phyloP scores from a whole-genome alignment of 2,888 invertebrate species.

The Ornithoptera priamus region DNA sequence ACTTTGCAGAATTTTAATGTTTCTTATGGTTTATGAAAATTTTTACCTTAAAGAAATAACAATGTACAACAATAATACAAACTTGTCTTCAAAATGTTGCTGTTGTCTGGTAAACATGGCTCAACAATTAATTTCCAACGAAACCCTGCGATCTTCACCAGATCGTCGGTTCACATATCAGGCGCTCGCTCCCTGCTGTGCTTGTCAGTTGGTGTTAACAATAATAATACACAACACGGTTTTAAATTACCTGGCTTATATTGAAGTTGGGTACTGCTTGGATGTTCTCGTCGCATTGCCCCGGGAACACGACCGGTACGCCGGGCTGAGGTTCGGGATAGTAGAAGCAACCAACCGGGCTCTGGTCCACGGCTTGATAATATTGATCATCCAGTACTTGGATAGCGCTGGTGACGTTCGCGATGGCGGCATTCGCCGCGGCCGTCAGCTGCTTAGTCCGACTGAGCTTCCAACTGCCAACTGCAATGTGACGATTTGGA shows the following conservation, averaged over 20 bases:
- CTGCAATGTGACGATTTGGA: constrained; percentile 39
- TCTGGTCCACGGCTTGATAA: constrained; percentile 47
- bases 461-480: constrained; percentile 61
- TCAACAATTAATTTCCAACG: too few relatives aligned
- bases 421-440: constrained; percentile 38
- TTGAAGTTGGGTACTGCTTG: constrained; percentile 48
- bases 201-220: too few relatives aligned
- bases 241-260: constrained; percentile 40
- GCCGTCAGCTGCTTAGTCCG: constrained; percentile 44
- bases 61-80: too few relatives aligned
- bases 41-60: too few relatives aligned
- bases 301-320: constrained; percentile 54
- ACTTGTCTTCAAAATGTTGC: too few relatives aligned
- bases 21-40: too few relatives aligned
- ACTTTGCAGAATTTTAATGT: too few relatives aligned
- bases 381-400: constrained; percentile 51
- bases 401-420: constrained; percentile 39
- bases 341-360: constrained; percentile 57
- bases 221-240: too few relatives aligned
- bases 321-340: constrained; percentile 50
- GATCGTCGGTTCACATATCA: too few relatives aligned
- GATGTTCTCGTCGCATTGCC: constrained; percentile 54
- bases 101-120: too few relatives aligned
- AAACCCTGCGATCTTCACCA: too few relatives aligned
- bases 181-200: too few relatives aligned